phyloP scores from a whole-genome alignment of 2,797 vertebrate species.

The Salarias fasciatus region DNA sequence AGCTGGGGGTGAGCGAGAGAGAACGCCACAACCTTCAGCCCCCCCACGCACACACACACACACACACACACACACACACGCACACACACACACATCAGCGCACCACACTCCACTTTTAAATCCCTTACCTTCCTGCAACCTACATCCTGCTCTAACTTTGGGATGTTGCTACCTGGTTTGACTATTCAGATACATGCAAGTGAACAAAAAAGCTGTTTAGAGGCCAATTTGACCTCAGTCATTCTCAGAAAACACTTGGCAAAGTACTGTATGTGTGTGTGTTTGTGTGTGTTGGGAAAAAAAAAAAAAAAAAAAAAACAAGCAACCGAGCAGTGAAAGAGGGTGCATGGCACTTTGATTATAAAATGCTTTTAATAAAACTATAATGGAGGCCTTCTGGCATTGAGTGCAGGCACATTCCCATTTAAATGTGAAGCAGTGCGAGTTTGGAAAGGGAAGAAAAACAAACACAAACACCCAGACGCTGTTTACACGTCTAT shows the following conservation, averaged over 20 bases:
- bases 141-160: background rate
- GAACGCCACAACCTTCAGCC: slow-evolving; percentile 65
- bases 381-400: background rate
- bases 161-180: no score
- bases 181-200: no score
- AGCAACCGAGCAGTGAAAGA: background rate
- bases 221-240: background rate
- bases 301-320: no score
- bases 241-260: background rate
- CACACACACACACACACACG: no score
- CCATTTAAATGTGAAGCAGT: background rate
- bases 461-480: slow-evolving; percentile 9
- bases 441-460: slow-evolving; percentile 11
- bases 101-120: slow-evolving; percentile 39
- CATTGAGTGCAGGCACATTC: slow-evolving; percentile 5
- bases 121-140: slow-evolving; percentile 28
- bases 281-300: no score
- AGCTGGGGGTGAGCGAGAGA: slow-evolving; percentile 66
- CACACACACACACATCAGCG: no score
- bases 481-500: background rate
- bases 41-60: no score
- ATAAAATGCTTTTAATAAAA: slow-evolving; percentile 24
- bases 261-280: no score
- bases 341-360: slow-evolving; percentile 11
- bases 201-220: no score